Base-by-base conservation (phyloP, 2,888 invertebrate genomes). In the Bhutanitis thaidina region DNA sequence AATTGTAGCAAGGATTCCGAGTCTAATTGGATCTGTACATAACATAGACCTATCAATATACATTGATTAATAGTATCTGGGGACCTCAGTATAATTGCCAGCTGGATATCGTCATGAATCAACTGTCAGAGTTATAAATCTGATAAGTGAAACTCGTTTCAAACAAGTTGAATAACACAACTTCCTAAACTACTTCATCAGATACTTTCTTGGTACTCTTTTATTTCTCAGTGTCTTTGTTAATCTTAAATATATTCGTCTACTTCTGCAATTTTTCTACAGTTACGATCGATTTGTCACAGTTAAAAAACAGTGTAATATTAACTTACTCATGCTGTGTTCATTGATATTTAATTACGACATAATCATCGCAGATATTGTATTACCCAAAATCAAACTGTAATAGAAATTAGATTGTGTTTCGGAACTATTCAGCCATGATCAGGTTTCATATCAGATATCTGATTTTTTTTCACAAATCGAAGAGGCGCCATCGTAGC, bases 1-100 rank as follows among this genome's bases (percentile, higher is more conserved):
- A 85, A 80, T 80, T 78, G 74, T 77, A 74, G 71, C 73, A 77
- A 84, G 84, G 83, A 86, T 80, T 74, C 72, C 63, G 59, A 60
- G 52, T 80, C 80, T 87, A 89, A 88, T 88, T 89, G 86, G 87
- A 79, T 84, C 77, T 79, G 79, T 84, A 79, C 77, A 76, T 52
- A 58, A 71, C 71, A 71, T 71, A 70, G 67, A 78, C 74, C 87
- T 85, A 89, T 87, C 88, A 83, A 85, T 86, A 83, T 77, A 68
- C 63, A 71, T 78, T 88, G 88, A 88, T 89, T 88, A 85, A 89
- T 89, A 83, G 78, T 80, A 84, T 80, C 75, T 72, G 63, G 69
- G 70, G 75, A 75, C 79, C 74, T 69, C 71, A 71, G 69, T 80
- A 80, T 87, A 87, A 87, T 87, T 88, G 86, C 85, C 71, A 77